phyloP scores from a whole-genome alignment of 2,113 vertebrate species.

The Hippoglossus stenolepis region DNA sequence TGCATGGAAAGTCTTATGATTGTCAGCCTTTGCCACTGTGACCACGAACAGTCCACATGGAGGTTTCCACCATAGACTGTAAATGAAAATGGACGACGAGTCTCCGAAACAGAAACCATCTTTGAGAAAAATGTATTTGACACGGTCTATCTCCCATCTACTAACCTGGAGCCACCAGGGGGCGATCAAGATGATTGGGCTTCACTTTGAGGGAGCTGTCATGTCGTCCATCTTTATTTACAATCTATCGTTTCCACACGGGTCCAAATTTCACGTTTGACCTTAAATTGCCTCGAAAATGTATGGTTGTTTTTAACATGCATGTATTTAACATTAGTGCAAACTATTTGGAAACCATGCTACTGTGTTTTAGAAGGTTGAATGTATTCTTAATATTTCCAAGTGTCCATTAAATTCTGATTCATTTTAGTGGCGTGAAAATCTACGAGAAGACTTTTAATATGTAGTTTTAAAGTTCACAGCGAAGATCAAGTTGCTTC shows the following conservation, averaged over 20 bases:
- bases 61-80: background rate
- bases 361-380: conserved; percentile 16
- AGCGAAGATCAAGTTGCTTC: background rate
- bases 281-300: background rate
- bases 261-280: conserved; percentile 13
- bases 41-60: conserved; percentile 22
- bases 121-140: too few relatives aligned
- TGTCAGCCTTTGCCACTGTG: conserved; percentile 55
- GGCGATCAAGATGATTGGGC: too few relatives aligned
- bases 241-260: conserved; percentile 3
- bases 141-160: too few relatives aligned
- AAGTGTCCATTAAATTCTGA: background rate
- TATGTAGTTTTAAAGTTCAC: background rate
- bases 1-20: conserved; percentile 43
- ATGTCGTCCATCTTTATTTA: too few relatives aligned
- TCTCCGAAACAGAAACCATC: background rate
- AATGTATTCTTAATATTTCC: conserved; percentile 34
- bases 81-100: background rate
- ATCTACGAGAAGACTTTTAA: background rate
- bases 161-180: too few relatives aligned
- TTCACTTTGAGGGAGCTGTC: too few relatives aligned
- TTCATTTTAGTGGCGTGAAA: background rate
- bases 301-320: background rate
- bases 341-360: background rate
- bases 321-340: background rate